phyloP scores from a whole-genome alignment of 2,113 vertebrate species.

The Marcusenius ussheri region DNA sequence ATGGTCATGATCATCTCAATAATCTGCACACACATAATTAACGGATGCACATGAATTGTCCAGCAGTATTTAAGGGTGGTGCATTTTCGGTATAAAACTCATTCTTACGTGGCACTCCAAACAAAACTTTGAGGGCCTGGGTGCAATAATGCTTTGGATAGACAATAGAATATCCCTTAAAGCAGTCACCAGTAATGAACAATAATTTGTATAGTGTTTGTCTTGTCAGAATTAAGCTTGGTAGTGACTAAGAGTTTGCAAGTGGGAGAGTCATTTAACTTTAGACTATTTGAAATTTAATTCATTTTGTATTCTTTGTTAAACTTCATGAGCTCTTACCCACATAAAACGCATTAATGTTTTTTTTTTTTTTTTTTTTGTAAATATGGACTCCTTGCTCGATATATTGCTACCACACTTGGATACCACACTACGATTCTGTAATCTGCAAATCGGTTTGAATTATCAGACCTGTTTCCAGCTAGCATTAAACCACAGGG shows the following conservation, averaged over 20 bases:
- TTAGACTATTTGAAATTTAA: not conserved
- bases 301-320: not conserved
- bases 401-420: not conserved
- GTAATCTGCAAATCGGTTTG: not conserved
- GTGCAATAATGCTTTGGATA: not conserved
- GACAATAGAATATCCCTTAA: not conserved
- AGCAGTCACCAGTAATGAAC: not conserved
- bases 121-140: not conserved
- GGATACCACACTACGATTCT: too few relatives aligned
- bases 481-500: not conserved
- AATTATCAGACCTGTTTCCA: not conserved
- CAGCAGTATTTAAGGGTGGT: not conserved
- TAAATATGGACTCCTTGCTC: not conserved
- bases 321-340: not conserved
- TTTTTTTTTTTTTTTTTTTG: not conserved
- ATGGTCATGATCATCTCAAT: not conserved
- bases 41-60: not conserved
- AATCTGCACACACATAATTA: not conserved
- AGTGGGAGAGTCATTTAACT: not conserved
- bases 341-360: not conserved
- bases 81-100: not conserved
- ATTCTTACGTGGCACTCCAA: not conserved
- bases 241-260: not conserved
- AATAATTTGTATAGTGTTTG: not conserved
- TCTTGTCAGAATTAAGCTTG: not conserved